phyloP scores from a whole-genome alignment of 2,888 invertebrate genomes.

The Hydrotaea cyrtoneurina region DNA sequence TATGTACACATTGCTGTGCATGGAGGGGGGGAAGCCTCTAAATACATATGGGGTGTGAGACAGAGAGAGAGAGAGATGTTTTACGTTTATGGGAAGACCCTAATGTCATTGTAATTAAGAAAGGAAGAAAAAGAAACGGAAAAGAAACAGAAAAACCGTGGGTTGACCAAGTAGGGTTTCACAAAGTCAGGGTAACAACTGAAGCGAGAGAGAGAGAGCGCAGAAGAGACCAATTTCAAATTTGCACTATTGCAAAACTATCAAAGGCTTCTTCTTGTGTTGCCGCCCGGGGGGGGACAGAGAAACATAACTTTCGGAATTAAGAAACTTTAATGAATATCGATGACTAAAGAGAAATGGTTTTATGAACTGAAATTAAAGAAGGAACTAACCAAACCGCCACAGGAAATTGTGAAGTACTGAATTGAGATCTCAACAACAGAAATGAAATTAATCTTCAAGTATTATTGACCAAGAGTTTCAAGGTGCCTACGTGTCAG shows the following conservation, averaged over 20 bases:
- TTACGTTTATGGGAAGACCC: constrained; percentile 33
- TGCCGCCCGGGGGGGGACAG: not conserved
- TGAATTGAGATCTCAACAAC: no score
- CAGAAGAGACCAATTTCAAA: not conserved
- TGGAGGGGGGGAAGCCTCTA: not conserved
- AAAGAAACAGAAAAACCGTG: constrained; percentile 7
- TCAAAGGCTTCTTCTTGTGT: no score
- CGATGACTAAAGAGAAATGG: not conserved
- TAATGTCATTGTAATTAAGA: constrained; percentile 39
- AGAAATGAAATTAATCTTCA: no score
- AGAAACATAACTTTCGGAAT: not conserved
- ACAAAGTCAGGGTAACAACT: not conserved
- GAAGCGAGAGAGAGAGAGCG: not conserved
- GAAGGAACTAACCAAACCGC: no score
- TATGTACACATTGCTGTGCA: not conserved
- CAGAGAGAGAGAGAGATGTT: constrained; percentile 13
- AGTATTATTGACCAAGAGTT: no score
- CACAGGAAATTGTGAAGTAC: no score
- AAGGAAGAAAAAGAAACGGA: not conserved
- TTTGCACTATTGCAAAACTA: constrained; percentile 9
- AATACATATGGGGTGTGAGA: constrained; percentile 13
- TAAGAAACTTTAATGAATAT: constrained; percentile 13
- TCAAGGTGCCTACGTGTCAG: no score
- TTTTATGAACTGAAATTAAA: no score
- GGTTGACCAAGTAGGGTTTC: not conserved